These are phyloP conservation scores for Cryptomyrus ogoouensis DNA, from an alignment of 2,113 vertebrate genomes.

Conservation along the genomic window DNA sequence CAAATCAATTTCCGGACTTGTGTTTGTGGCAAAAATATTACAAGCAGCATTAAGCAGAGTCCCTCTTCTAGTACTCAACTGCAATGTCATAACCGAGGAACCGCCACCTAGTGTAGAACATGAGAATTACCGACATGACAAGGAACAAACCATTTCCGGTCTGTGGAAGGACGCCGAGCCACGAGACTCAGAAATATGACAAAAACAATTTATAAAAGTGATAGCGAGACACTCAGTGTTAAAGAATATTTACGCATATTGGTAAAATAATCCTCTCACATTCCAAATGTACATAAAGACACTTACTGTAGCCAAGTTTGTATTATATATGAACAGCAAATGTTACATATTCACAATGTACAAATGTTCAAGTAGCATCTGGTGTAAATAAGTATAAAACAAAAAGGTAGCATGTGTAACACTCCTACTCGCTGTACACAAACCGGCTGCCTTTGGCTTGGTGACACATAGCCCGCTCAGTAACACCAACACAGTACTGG, in stretches of 20 bases:
- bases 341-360: constrained; percentile 1
- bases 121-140: neutral
- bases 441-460: neutral
- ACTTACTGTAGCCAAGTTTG: neutral
- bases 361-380: constrained; percentile 15
- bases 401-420: neutral
- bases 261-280: neutral
- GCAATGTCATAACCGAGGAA: neutral
- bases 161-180: neutral
- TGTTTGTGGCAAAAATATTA: neutral
- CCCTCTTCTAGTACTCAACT: neutral
- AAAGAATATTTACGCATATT: neutral
- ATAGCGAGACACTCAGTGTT: neutral
- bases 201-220: neutral
- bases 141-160: neutral
- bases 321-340: neutral
- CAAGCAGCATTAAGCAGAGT: neutral
- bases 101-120: neutral
- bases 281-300: constrained; percentile 5
- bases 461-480: neutral
- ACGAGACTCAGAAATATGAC: neutral
- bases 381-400: neutral
- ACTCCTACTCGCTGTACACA: neutral
- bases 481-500: neutral
- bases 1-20: neutral